Base-by-base conservation (phyloP, 2,113 vertebrate genomes). In the Potamarius usumacintae region DNA sequence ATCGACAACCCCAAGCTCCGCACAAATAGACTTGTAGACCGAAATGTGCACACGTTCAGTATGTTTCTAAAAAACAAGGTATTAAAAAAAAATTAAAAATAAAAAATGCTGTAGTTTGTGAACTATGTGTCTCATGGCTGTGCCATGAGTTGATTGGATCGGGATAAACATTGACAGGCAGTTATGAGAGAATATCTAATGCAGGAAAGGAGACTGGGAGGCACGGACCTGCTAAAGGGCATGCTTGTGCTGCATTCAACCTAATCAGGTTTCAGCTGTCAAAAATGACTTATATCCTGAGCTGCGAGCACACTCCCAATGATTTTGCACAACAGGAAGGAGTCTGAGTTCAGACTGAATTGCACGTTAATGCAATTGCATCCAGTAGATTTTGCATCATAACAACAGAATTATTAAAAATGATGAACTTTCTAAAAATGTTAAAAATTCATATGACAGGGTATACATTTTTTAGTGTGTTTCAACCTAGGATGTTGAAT, bases 241-340 rank as follows among this genome's bases (percentile, higher is more conserved):
- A 89, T 65, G 22, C 83, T 82, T 67, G 42, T 65, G 57, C 85
- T 87, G 57, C 55, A 77, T 82, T 85, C 76, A 82, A 78, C 34
- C 65, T 87, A 87, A 89, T 82, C 88, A 87, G 86, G 82, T 89
- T 89, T 82, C 15, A 82, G 65, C 82, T 89, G 86, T 87, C 88
- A 87, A 77, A 89, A 82, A 87, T 87, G 65, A 89, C 86, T 87
- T 74, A 85, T 82, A 87, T 87, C 88, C 77, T n/a, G 57, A 58
- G 65, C 79, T 20, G 30, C 58, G 82, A 87, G 67, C 30, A 69
- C 18, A 58, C 86, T n/a, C 42, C 25, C 87, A 53, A 85, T 85
- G 84, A 82, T 27, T 76, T 58, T 85, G 34, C 86, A 85, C 65
- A 60, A 84, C 62, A 72, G 50, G 69, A 67, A 52, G 76, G 76